These are phyloP conservation scores for Phalacrocorax aristotelis DNA, from an alignment of 2,113 vertebrate species.

Conservation along the genomic window DNA sequence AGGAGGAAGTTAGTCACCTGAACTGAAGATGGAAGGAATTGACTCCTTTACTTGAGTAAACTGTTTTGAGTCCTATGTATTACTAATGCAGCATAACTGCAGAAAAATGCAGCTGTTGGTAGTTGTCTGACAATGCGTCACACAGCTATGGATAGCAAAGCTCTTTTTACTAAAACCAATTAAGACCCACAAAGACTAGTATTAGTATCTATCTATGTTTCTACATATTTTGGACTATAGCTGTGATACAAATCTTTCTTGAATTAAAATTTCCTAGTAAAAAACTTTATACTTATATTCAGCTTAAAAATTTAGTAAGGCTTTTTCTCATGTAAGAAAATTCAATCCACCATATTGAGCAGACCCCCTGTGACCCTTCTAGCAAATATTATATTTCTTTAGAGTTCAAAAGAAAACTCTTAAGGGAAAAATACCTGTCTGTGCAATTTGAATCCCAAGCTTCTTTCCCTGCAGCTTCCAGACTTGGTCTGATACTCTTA, in stretches of 20 bases:
- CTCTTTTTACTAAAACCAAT: background rate
- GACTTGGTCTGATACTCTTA: background rate
- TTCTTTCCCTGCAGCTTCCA: background rate
- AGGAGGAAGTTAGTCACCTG: background rate
- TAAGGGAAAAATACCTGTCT: background rate
- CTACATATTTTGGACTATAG: background rate
- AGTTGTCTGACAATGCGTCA: background rate
- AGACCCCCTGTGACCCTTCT: background rate
- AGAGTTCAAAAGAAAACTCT: background rate
- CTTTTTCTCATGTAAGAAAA: background rate
- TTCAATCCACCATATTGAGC: background rate
- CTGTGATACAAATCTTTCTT: background rate
- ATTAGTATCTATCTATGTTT: background rate
- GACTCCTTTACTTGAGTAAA: background rate
- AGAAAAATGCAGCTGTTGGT: background rate
- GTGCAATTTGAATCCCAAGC: background rate
- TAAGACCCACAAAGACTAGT: background rate
- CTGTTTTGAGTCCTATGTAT: background rate
- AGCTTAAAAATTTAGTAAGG: background rate
- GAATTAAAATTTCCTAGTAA: background rate
- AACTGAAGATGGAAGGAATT: background rate
- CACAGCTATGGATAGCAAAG: background rate
- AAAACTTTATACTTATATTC: background rate
- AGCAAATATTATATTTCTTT: background rate
- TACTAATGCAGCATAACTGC: background rate